Conservation (phyloP, 2,888 invertebrate species). For the Achlya flavicornis region DNA sequence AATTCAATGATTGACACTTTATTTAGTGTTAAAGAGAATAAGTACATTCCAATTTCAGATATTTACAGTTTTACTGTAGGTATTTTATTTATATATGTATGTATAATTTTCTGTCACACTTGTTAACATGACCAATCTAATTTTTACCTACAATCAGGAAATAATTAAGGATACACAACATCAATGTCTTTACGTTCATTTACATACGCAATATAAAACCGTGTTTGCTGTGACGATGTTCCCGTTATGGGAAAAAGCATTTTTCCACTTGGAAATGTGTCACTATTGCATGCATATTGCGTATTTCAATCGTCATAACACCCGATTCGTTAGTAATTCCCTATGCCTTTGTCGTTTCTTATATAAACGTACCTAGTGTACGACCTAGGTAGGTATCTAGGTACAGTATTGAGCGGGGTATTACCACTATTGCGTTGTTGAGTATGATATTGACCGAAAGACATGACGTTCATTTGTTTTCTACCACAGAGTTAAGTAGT, state of each 20-base stretch:
- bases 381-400: neutral
- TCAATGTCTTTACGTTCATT: neutral
- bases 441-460: too few relatives aligned
- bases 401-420: too few relatives aligned
- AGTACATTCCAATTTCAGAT: too few relatives aligned
- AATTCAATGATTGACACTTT: too few relatives aligned
- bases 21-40: too few relatives aligned
- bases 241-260: neutral
- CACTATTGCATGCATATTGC: conserved; percentile 1
- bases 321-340: neutral
- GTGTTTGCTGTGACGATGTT: neutral
- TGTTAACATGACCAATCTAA: neutral
- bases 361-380: neutral
- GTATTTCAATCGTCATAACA: neutral
- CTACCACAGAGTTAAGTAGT: too few relatives aligned
- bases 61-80: too few relatives aligned
- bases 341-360: neutral
- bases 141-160: neutral
- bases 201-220: neutral
- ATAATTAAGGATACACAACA: neutral
- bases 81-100: too few relatives aligned
- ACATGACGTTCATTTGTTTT: too few relatives aligned
- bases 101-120: too few relatives aligned
- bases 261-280: neutral
- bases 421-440: too few relatives aligned